A percentile compares a stretch with the other conserved stretches of the same genome.
Evolutionary conservation across 2,113 vertebrate genomes (phyloP).

Genomic region (Myotis lucifugus): DNA sequence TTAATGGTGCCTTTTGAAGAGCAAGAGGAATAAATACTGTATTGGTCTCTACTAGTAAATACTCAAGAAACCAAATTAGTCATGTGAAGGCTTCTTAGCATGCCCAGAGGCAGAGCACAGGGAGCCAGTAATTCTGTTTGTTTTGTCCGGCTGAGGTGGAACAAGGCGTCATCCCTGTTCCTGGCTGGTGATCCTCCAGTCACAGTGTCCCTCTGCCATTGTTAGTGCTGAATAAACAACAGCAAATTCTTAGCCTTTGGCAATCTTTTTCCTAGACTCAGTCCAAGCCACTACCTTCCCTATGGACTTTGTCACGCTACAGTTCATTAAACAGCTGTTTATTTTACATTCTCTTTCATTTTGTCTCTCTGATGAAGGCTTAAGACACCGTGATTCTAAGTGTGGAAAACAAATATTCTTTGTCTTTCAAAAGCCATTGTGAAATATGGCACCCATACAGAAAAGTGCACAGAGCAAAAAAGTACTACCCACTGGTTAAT

Average conservation of each 20-base stretch:
- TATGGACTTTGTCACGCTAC: background rate
- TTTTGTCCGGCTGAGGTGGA: background rate
- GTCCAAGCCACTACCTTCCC: background rate
- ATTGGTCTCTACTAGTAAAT: background rate
- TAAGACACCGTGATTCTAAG: background rate
- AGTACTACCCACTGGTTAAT: too few species aligned
- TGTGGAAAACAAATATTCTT: background rate
- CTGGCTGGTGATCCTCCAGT: background rate
- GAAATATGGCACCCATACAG: background rate
- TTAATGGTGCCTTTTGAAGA: too few species aligned
- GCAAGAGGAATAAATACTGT: background rate
- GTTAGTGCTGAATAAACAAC: background rate
- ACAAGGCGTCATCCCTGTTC: background rate
- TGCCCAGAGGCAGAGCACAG: background rate
- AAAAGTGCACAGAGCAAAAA: background rate
- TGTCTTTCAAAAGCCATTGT: background rate
- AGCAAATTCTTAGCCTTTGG: background rate
- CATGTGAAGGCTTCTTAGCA: background rate
- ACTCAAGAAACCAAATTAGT: background rate
- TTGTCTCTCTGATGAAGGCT: background rate
- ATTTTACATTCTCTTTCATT: background rate
- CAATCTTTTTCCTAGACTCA: background rate
- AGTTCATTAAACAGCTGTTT: background rate
- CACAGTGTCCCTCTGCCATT: background rate
- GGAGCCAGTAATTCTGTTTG: background rate